phyloP scores from a whole-genome alignment of 2,888 invertebrate genomes.

The Eupsilia transversa region DNA sequence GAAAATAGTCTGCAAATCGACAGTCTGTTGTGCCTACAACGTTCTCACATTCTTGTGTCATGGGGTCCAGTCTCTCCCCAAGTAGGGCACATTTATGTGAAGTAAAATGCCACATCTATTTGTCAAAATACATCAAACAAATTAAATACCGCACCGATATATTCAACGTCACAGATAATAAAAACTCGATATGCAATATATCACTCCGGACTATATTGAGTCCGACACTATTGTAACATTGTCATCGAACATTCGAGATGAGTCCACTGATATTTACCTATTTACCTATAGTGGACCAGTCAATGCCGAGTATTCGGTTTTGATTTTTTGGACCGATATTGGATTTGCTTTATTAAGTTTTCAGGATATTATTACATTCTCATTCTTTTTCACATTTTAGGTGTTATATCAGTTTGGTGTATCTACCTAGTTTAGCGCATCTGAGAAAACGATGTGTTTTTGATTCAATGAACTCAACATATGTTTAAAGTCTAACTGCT shows the following conservation, averaged over 20 bases:
- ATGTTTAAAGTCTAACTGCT: background rate
- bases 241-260: conserved; percentile 42
- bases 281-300: conserved; percentile 38
- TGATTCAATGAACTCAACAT: background rate
- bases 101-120: background rate
- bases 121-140: conserved; percentile 7
- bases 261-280: conserved; percentile 42
- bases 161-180: conserved; percentile 30
- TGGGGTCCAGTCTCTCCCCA: too few relatives aligned
- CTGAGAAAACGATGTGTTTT: background rate
- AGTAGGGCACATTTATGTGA: too few relatives aligned
- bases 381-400: background rate
- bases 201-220: conserved; percentile 10
- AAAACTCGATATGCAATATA: conserved; percentile 13
- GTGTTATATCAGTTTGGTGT: background rate
- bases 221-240: conserved; percentile 31
- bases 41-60: too few relatives aligned
- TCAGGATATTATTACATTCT: background rate
- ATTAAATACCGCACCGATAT: conserved; percentile 10
- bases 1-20: too few relatives aligned
- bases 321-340: conserved; percentile 3
- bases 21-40: too few relatives aligned
- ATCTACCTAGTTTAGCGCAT: background rate
- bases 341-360: conserved; percentile 10
- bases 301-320: conserved; percentile 4